Base-by-base conservation (phyloP, 2,888 invertebrate genomes). In the Hypolimnas misippus region DNA sequence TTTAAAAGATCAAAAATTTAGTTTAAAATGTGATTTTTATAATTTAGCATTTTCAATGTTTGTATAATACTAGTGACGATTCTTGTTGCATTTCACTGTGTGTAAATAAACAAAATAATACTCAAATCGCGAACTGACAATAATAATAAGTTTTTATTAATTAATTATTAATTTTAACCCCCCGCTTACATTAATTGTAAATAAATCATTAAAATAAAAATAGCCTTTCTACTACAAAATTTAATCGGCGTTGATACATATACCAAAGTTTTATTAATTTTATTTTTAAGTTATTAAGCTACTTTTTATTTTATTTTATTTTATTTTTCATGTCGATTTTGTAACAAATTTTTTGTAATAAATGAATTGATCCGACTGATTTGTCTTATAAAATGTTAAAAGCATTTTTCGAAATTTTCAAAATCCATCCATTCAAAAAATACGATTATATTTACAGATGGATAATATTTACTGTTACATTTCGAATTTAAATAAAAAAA, bases 261-360 rank as follows among this genome's bases (percentile, higher is more conserved):
- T 92, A 90, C 92, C 92, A 92, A 92, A 92, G 92, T 92, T 90
- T 88, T 86, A 84, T 83, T 88, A 88, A 86, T 89, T 86, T 87
- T 83, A 86, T 82, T 81, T 78, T 83, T 89, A 87, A 87, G 82
- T 86, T 89, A 82, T 84, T 89, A 86, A 86, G 84, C 83, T 83
- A 83, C 74, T 84, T 84, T 79, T 75, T 79, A 76, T 81, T 81
- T 71, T 81, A 77, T 81, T 77, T 79, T 80, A 76, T 76, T 77
- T 79, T 80, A 79, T 77, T 75, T 73, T 75, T 76, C 69, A 62
- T 73, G 62, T 82, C 81, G 79, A 81, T 78, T 73, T 76, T 84
- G 83, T 86, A 83, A 87, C 84, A 70, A 67, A 70, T 14, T 54
- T 12, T 62, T 57, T 57, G 29, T 49, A 59, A 31, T 56, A 54